These are phyloP conservation scores for Heliopora coerulea DNA, from an alignment of 92 coral and sea anemone species.

Conservation along the genomic window DNA sequence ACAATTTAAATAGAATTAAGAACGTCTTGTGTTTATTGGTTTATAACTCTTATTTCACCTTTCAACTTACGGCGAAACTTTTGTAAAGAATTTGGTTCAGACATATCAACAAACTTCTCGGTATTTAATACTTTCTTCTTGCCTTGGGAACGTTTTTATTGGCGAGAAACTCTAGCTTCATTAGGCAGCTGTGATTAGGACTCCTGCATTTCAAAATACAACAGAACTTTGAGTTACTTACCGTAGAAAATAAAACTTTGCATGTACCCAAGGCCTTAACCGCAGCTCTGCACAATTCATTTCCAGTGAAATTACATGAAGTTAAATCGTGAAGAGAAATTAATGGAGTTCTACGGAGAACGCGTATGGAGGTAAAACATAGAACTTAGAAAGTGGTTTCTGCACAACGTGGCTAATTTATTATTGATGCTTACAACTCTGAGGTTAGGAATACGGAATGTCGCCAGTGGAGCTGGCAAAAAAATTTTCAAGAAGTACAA, in stretches of 20 bases:
- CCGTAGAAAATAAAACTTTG: not conserved
- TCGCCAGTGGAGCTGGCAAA: not conserved
- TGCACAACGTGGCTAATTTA: slow-evolving; percentile 29
- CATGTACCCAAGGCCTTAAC: not conserved
- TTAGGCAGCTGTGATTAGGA: slow-evolving; percentile 1
- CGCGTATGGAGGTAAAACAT: not conserved
- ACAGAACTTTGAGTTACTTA: not conserved
- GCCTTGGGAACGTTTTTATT: not conserved
- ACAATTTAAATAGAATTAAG: slow-evolving; percentile 30
- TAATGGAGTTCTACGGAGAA: not conserved
- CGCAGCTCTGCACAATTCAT: not conserved
- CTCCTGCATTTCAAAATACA: not conserved
- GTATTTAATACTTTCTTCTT: not conserved
- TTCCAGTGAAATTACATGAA: not conserved
- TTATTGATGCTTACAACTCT: slow-evolving; percentile 33
- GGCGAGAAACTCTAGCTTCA: not conserved
- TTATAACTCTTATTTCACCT: not conserved
- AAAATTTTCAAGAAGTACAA: too few relatives aligned
- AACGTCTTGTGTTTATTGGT: not conserved
- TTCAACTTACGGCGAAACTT: too few relatives aligned
- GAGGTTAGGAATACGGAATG: slow-evolving; percentile 26
- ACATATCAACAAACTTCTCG: too few relatives aligned
- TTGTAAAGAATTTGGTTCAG: too few relatives aligned
- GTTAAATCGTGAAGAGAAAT: not conserved
- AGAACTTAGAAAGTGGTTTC: slow-evolving; percentile 21